phyloP scores from a whole-genome alignment of 2,797 vertebrate species.

The Eulemur coronatus region DNA sequence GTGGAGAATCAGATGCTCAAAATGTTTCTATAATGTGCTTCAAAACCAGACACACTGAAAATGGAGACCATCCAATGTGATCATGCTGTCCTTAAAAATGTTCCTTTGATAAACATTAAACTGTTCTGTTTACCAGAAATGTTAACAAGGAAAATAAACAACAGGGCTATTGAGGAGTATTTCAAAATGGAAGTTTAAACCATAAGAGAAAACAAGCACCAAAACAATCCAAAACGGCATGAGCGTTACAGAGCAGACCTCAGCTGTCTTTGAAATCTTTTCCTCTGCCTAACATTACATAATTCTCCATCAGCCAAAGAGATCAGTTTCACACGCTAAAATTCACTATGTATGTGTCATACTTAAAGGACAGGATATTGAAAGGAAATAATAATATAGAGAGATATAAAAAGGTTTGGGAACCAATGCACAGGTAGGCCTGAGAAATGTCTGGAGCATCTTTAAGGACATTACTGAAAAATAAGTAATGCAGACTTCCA shows the following conservation, averaged over 20 bases:
- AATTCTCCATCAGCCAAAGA: conserved; percentile 45
- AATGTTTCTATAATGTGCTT: conserved; percentile 14
- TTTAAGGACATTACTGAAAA: conserved; percentile 13
- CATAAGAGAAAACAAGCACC: conserved; percentile 23
- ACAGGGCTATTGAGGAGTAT: conserved; percentile 42
- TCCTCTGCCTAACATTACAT: conserved; percentile 18
- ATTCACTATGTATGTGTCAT: conserved; percentile 20
- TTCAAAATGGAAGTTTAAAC: conserved; percentile 47
- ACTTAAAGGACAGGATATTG: background rate
- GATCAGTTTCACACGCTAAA: background rate
- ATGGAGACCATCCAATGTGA: conserved; percentile 44
- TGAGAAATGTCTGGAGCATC: conserved; percentile 40
- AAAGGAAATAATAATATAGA: background rate
- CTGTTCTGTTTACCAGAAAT: conserved; percentile 62
- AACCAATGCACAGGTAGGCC: background rate
- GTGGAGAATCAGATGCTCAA: conserved; percentile 1
- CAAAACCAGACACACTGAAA: background rate
- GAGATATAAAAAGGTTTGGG: background rate
- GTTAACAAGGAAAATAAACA: conserved; percentile 61
- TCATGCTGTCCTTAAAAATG: conserved; percentile 50
- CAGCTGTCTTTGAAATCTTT: background rate
- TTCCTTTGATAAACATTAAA: conserved; percentile 59
- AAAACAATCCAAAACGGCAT: background rate
- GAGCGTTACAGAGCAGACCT: conserved; percentile 29
- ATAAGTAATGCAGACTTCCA: background rate